A percentile compares a stretch with the other conserved stretches of the same genome.
phyloP scores from a whole-genome alignment of 2,888 invertebrate species.

The Acrobasis repandana region DNA sequence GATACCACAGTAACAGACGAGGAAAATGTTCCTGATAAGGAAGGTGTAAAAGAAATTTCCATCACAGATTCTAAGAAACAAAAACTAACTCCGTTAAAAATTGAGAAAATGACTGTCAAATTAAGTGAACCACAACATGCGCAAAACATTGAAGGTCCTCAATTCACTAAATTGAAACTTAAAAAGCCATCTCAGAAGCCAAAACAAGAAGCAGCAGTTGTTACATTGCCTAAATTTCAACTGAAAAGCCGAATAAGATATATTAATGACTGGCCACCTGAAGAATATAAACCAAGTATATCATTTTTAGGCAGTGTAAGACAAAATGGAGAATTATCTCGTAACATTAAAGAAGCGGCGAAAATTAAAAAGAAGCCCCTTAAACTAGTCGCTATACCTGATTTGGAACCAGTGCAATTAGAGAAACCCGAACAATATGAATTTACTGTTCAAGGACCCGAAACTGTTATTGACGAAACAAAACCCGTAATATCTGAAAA shows the following conservation, averaged over 20 bases:
- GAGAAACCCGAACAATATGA: slow-evolving; percentile 72
- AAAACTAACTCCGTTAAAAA: slow-evolving; percentile 77
- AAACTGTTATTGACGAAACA: slow-evolving; percentile 42
- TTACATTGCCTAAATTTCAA: slow-evolving; percentile 85
- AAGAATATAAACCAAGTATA: slow-evolving; percentile 76
- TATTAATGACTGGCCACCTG: slow-evolving; percentile 84
- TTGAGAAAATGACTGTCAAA: slow-evolving; percentile 79
- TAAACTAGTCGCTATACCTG: slow-evolving; percentile 72
- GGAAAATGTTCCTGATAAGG: neutral
- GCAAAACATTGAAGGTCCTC: slow-evolving; percentile 81
- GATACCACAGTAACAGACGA: slow-evolving; percentile 9
- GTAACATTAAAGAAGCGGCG: slow-evolving; percentile 87
- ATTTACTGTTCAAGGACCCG: slow-evolving; percentile 43
- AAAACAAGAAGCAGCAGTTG: slow-evolving; percentile 64
- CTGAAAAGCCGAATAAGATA: slow-evolving; percentile 88
- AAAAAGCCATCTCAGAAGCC: slow-evolving; percentile 82
- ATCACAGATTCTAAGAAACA: slow-evolving; percentile 36
- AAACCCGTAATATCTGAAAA: slow-evolving; percentile 47
- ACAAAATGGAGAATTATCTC: slow-evolving; percentile 86
- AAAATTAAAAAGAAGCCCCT: slow-evolving; percentile 83
- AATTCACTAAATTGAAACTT: slow-evolving; percentile 86
- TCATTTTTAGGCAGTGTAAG: slow-evolving; percentile 80
- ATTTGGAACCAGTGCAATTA: slow-evolving; percentile 73
- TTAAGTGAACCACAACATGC: slow-evolving; percentile 84
- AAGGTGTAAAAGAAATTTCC: neutral